Evolutionary conservation across 2,888 invertebrate species (phyloP), one percentile per base, ranked within the genome.

Genomic region (Bombylius major): DNA sequence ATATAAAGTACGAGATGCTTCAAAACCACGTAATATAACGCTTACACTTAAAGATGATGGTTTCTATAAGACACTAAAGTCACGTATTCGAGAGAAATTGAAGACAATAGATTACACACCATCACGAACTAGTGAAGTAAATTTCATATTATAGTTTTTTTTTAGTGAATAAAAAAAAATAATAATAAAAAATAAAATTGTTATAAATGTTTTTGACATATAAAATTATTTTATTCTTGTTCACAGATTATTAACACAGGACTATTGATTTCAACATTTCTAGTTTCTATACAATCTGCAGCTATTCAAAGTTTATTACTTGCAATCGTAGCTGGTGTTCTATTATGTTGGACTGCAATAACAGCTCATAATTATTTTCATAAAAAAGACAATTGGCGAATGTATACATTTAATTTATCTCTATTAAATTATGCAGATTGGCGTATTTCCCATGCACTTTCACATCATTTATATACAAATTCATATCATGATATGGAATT

Each of bases 391-490:
- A 88, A 83, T 68, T 87, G 85, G 79, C 79, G 87, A 56, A 88
- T 88, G 85, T 86, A 83, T 66, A 80, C 86, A 57, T 86, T 87
- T 65, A 86, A 89, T 65, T 72, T 90, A 58, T 78, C 79, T 23
- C 67, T 83, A 62, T 76, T 86, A 78, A 74, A 71, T 61, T 70
- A 69, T 53, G 79, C 81, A 63, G 82, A 86, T 60, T 89, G 87
- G 80, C 78, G 89, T 58, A 79, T 89, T 46, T 82, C 83, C 0
- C 90, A 90, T 65, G 83, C 77, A 0, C 68, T 90, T 47, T 88
- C 88, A 44, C 90, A 90, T 69, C 90, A 91, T 66, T 73, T 85
- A 9, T 88, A 82, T 66, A 81, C 89, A 0, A 90, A 91, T 67
- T 86, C 89, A 0, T 71, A 84, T 5, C 79, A 82, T 70, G 90